Conservation (phyloP, 2,113 vertebrate species). For the Artemisiospiza belli region DNA sequence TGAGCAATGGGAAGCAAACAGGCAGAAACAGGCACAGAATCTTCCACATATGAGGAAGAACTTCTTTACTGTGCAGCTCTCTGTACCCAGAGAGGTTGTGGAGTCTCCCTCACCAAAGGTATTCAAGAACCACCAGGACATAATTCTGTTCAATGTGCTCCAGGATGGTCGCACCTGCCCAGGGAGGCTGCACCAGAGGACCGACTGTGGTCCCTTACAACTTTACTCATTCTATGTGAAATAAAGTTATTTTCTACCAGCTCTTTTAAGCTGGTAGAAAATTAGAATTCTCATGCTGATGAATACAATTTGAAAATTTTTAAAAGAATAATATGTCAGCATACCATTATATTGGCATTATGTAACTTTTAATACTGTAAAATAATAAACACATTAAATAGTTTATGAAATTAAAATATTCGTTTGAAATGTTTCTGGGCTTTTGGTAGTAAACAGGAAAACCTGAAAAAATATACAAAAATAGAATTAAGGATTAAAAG, state of each 20-base stretch:
- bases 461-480: not conserved
- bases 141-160: not conserved
- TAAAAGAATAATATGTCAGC: not conserved
- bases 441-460: not conserved
- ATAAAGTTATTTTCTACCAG: not conserved
- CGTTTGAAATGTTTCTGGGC: not conserved
- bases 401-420: not conserved
- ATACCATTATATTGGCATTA: not conserved
- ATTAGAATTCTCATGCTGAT: not conserved
- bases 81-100: not conserved
- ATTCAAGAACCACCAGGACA: not conserved
- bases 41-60: not conserved
- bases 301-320: not conserved
- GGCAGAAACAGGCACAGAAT: not conserved
- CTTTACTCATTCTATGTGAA: not conserved
- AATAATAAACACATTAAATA: not conserved
- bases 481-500: not conserved
- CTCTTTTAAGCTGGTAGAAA: not conserved
- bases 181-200: not conserved
- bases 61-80: accelerated
- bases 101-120: not conserved
- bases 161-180: too few species aligned
- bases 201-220: not conserved
- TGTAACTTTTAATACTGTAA: not conserved
- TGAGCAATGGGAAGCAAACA: not conserved